These are phyloP conservation scores for Morus bassanus DNA, from an alignment of 2,797 vertebrate species.

Conservation along the genomic window DNA sequence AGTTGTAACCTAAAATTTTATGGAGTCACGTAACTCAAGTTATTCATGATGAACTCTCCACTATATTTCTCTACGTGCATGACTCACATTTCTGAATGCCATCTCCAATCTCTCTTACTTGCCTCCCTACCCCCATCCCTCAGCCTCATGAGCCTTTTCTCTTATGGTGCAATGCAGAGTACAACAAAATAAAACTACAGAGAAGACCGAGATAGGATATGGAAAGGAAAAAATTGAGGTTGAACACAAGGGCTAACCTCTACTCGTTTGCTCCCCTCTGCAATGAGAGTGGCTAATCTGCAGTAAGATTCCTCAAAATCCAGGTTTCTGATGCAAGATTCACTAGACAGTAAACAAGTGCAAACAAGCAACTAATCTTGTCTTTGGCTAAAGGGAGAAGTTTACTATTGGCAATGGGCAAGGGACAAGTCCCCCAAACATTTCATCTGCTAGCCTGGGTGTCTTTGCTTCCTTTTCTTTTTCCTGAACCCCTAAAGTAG, in stretches of 20 bases:
- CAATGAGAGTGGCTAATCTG: not conserved
- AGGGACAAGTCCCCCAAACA: not conserved
- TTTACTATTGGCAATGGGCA: not conserved
- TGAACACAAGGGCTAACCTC: not conserved
- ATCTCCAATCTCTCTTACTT: not conserved
- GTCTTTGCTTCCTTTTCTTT: not conserved
- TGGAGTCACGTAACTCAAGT: not conserved
- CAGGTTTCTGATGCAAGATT: not conserved
- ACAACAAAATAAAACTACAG: not conserved
- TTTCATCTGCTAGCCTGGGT: not conserved
- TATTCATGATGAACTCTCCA: not conserved
- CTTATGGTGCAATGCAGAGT: not conserved
- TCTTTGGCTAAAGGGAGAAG: not conserved
- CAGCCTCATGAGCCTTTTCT: not conserved
- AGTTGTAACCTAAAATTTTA: conserved; percentile 28
- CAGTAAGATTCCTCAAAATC: not conserved
- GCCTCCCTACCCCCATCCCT: not conserved
- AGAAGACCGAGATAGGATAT: not conserved
- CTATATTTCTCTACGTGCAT: not conserved
- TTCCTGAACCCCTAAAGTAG: not conserved
- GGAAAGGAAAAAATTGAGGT: not conserved
- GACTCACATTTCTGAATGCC: conserved; percentile 16
- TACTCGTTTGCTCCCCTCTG: not conserved
- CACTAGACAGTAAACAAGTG: not conserved
- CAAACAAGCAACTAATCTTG: not conserved